phyloP scores from a whole-genome alignment of 2,113 vertebrate genomes.

The Sprattus sprattus region DNA sequence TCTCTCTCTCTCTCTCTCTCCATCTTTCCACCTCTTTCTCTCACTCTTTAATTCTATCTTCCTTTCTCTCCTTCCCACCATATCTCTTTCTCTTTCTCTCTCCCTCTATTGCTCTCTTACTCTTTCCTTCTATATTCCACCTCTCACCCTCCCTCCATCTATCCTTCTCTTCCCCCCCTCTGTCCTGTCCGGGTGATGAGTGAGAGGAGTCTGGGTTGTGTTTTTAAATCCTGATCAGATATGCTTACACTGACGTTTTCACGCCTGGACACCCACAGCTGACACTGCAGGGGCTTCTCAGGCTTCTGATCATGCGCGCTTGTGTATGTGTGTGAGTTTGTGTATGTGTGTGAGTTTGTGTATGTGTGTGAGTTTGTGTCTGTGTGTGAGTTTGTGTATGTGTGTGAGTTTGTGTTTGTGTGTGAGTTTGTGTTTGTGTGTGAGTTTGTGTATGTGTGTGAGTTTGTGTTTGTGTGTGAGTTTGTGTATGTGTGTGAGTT shows the following conservation, averaged over 20 bases:
- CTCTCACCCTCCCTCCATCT: neutral
- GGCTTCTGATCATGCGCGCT: slow-evolving; percentile 28
- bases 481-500: slow-evolving; percentile 4
- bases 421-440: slow-evolving; percentile 17
- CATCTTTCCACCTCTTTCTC: neutral
- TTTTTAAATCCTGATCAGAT: slow-evolving; percentile 45
- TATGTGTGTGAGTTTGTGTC: too few relatives aligned
- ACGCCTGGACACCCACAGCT: slow-evolving; percentile 40
- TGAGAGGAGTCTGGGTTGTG: slow-evolving; percentile 24
- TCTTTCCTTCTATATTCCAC: neutral
- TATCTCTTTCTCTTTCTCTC: neutral
- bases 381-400: slow-evolving; percentile 15
- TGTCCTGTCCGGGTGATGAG: slow-evolving; percentile 36
- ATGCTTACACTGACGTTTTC: slow-evolving; percentile 46
- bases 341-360: neutral
- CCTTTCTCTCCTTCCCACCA: neutral
- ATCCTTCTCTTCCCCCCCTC: too few relatives aligned
- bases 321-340: slow-evolving; percentile 32
- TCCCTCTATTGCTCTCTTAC: neutral
- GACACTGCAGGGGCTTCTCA: slow-evolving; percentile 43
- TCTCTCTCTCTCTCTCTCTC: neutral
- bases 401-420: neutral
- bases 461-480: slow-evolving; percentile 8
- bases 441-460: slow-evolving; percentile 18
- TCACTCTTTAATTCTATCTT: neutral